Conservation (phyloP, 2,113 vertebrate genomes). For the Pangasianodon gigas region DNA sequence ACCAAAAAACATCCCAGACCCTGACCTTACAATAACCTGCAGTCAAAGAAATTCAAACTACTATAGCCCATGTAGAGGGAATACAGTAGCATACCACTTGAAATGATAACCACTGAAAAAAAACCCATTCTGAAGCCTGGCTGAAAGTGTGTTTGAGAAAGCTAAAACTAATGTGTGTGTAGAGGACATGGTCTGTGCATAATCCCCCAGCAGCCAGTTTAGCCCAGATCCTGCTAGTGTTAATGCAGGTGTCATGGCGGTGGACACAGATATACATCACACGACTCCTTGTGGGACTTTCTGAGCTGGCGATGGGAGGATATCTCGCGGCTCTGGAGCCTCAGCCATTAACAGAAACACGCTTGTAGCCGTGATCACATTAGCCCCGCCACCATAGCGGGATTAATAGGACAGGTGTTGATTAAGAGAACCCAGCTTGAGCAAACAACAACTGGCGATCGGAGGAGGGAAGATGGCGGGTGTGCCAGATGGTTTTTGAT, state of each 20-base stretch:
- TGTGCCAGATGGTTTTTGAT: slow-evolving; percentile 69
- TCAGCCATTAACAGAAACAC: slow-evolving; percentile 56
- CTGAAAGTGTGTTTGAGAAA: slow-evolving; percentile 30
- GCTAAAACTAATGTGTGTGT: slow-evolving; percentile 37
- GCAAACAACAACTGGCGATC: slow-evolving; percentile 60
- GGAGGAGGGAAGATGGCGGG: slow-evolving; percentile 21
- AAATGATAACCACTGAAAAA: slow-evolving; percentile 2
- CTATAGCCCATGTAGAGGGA: not conserved
- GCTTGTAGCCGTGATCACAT: slow-evolving; percentile 56
- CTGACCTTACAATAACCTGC: slow-evolving; percentile 92
- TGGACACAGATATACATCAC: slow-evolving; percentile 70
- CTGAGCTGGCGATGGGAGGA: slow-evolving; percentile 44
- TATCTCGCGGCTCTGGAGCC: slow-evolving; percentile 46
- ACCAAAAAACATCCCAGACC: slow-evolving; percentile 92
- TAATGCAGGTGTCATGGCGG: slow-evolving; percentile 70
- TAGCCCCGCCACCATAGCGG: slow-evolving; percentile 63
- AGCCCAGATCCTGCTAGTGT: slow-evolving; percentile 72
- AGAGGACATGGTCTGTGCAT: slow-evolving; percentile 44
- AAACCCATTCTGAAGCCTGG: slow-evolving; percentile 21
- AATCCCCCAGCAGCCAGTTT: slow-evolving; percentile 59
- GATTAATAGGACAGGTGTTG: slow-evolving; percentile 77
- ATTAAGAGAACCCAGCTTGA: slow-evolving; percentile 60
- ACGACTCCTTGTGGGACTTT: slow-evolving; percentile 63
- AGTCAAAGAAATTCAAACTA: slow-evolving; percentile 3
- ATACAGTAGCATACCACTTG: not conserved